Percentiles rank a stretch among this genome's conserved stretches.
Conservation (phyloP, 2,797 vertebrate genomes). For the Meda fulgida region DNA sequence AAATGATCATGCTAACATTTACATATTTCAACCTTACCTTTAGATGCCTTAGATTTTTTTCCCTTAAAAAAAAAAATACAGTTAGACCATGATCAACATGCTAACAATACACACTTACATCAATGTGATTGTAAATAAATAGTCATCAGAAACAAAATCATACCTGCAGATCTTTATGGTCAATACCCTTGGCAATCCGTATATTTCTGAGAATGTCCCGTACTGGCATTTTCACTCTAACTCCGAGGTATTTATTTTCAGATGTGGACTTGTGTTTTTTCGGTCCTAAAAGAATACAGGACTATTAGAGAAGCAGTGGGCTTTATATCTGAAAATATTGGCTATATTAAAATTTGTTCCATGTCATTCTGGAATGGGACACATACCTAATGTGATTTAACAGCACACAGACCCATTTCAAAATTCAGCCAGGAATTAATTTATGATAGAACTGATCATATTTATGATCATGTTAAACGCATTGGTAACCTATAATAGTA, state of each 20-base stretch:
- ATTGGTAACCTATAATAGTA: too few species aligned
- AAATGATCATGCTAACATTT: not conserved
- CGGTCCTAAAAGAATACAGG: conserved; percentile 61
- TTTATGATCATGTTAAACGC: not conserved
- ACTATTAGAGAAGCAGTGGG: not conserved
- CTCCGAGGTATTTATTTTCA: conserved; percentile 84
- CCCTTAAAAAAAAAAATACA: conserved; percentile 57
- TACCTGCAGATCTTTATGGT: conserved; percentile 74
- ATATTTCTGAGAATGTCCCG: conserved; percentile 82
- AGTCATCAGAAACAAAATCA: not conserved
- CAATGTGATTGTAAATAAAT: not conserved
- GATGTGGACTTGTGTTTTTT: conserved; percentile 53
- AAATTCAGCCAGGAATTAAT: not conserved
- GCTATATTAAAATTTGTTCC: not conserved
- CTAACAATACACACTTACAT: too few species aligned
- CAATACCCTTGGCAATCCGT: conserved; percentile 76
- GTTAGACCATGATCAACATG: conserved; percentile 12
- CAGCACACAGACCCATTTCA: not conserved
- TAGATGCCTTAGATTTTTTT: conserved; percentile 59
- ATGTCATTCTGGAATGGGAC: not conserved
- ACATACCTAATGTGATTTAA: not conserved
- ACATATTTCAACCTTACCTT: conserved; percentile 63
- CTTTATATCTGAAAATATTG: not conserved
- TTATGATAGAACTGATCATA: not conserved
- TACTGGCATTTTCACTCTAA: conserved; percentile 87